These are phyloP conservation scores for Schizothorax lantsangensis DNA, from an alignment of 2,797 vertebrate species.

Conservation along the genomic window DNA sequence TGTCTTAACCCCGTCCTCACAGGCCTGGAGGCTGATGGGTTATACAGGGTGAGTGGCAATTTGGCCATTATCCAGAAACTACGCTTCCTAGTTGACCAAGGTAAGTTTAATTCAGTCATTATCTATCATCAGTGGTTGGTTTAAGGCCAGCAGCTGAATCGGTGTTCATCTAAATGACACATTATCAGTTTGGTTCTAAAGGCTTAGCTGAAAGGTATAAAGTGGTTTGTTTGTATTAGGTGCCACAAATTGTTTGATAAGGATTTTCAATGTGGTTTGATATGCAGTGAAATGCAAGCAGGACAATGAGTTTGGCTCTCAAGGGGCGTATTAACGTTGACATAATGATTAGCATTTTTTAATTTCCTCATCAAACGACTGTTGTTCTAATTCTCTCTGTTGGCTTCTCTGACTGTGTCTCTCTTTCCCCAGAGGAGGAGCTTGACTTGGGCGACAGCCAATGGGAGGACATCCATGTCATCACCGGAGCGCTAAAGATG, in stretches of 20 bases:
- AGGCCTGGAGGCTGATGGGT: constrained; percentile 88
- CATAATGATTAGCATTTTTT: constrained; percentile 95
- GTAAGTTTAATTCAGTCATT: constrained; percentile 70
- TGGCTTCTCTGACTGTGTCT: constrained; percentile 67
- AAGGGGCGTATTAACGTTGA: constrained; percentile 92
- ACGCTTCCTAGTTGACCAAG: constrained; percentile 89
- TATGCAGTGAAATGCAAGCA: constrained; percentile 66
- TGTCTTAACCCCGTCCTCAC: constrained; percentile 45
- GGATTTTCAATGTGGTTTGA: constrained; percentile 82
- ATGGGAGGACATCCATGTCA: constrained; percentile 98
- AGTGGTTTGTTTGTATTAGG: constrained; percentile 34
- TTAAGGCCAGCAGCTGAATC: neutral
- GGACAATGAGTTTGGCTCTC: constrained; percentile 84
- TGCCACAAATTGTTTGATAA: constrained; percentile 26
- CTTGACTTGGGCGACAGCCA: constrained; percentile 97
- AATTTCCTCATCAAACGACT: constrained; percentile 95
- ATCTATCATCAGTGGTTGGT: constrained; percentile 6
- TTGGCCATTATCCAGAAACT: constrained; percentile 90
- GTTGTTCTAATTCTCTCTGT: constrained; percentile 80
- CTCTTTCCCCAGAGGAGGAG: constrained; percentile 93
- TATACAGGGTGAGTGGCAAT: constrained; percentile 92
- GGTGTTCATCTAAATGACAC: constrained; percentile 1
- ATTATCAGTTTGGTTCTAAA: constrained; percentile 1
- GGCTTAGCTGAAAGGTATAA: constrained; percentile 21
- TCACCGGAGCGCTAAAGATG: constrained; percentile 98